Evolutionary conservation across 2,113 vertebrate species (phyloP), one percentile per base, ranked within the genome.

Genomic region (Lycaon pictus): DNA sequence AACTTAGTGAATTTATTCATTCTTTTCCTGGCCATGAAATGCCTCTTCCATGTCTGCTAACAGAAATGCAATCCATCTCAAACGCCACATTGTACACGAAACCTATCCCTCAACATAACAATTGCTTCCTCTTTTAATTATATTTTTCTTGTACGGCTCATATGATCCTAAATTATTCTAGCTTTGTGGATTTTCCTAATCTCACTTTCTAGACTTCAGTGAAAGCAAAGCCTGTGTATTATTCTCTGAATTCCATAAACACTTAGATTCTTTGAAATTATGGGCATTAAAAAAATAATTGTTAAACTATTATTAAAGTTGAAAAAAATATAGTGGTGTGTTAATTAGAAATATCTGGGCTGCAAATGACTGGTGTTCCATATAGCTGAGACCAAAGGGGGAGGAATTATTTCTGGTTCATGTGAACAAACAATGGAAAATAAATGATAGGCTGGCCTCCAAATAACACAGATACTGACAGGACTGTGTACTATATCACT

Each of bases 251-350:
- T 81, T 80, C 5, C 51, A 79, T 27, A 43, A 88, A 79, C 2
- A 62, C 25, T 79, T 81, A 84, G 23, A 82, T 87, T 51, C 29
- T 86, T 56, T 95, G 19, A 93, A 58, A 23, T 91, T 88, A 72
- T 55, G 20, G 32, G 1, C 22, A 60, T 84, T 91, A 93, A 85
- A 72, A 72, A 83, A 58, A 56, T 8, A 84, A 37, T 80, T 17
- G 35, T 3, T 62, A 65, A 90, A 55, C 72, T 76, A 51, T 58
- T 85, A 92, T 48, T 84, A 53, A 79, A 87, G 25, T 67, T 27
- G 48, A 88, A 92, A 88, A 88, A 37, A 83, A 81, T 7, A 81
- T 2, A 94, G 29, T 71, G 55, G 25, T 89, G 0, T 48, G 80
- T 76, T 92, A 56, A 55, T 35, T 35, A 92, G n/a, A 95, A 84